Evolutionary conservation across 2,797 vertebrate genomes (phyloP).

Genomic region (Salmo trutta): DNA sequence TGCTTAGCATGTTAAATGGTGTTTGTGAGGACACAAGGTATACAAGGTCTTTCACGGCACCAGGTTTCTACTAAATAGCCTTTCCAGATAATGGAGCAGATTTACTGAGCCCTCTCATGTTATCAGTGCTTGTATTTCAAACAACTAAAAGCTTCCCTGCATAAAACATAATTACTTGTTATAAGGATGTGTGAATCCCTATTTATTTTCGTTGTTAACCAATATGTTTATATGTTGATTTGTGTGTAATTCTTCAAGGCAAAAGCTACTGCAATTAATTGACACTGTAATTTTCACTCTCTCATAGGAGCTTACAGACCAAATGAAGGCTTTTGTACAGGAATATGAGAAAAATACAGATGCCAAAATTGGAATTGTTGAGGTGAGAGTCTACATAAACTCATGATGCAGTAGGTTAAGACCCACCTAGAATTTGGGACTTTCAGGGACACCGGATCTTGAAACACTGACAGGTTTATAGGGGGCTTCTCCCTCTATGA

Average conservation of each 20-base stretch:
- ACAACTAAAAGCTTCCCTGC: not conserved
- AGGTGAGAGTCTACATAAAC: constrained; percentile 73
- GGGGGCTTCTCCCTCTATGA: not conserved
- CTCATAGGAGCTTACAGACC: constrained; percentile 83
- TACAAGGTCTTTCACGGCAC: too few species aligned
- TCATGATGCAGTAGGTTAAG: not conserved
- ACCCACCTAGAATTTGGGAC: not conserved
- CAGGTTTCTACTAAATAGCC: not conserved
- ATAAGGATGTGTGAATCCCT: not conserved
- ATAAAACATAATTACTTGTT: not conserved
- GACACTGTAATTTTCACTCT: constrained; percentile 42
- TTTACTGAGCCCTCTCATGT: not conserved
- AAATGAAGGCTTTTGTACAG: constrained; percentile 89
- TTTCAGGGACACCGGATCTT: not conserved
- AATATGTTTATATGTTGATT: not conserved
- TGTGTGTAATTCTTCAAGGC: not conserved
- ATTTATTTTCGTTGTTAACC: not conserved
- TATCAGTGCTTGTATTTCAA: not conserved
- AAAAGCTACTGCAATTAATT: not conserved
- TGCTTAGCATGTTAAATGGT: not conserved
- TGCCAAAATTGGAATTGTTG: constrained; percentile 87
- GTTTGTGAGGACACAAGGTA: not conserved
- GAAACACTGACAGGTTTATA: not conserved
- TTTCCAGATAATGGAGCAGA: not conserved
- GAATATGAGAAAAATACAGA: constrained; percentile 82